These are phyloP conservation scores for Paramisgurnus dabryanus DNA, from an alignment of 2,113 vertebrate species.

Conservation along the genomic window DNA sequence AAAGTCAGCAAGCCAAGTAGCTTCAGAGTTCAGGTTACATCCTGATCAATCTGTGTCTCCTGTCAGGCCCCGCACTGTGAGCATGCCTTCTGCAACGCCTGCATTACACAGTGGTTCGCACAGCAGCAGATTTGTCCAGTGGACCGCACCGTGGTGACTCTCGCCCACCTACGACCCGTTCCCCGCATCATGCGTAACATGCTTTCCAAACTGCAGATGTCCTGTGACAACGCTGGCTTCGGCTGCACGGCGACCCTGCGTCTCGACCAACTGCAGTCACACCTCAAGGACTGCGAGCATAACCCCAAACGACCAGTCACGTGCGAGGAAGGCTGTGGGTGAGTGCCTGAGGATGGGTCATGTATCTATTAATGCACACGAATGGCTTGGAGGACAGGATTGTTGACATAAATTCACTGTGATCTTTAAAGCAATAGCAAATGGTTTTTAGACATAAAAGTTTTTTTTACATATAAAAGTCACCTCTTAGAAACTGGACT, in stretches of 20 bases:
- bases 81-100: constrained; percentile 98
- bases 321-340: constrained; percentile 97
- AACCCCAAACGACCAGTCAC: constrained; percentile 96
- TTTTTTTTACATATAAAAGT: neutral
- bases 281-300: constrained; percentile 97
- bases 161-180: constrained; percentile 94
- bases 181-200: constrained; percentile 99
- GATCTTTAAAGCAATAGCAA: too few species aligned
- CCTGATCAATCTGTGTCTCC: neutral
- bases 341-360: constrained; percentile 53
- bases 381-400: neutral
- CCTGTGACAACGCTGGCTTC: constrained; percentile 93
- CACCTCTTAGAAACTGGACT: neutral
- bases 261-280: constrained; percentile 94
- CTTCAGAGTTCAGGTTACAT: neutral
- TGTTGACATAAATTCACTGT: too few species aligned
- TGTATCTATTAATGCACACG: neutral
- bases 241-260: constrained; percentile 92
- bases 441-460: too few species aligned
- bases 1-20: neutral
- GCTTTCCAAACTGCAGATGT: constrained; percentile 97
- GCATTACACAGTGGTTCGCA: constrained; percentile 98
- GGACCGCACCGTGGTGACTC: constrained; percentile 96
- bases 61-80: constrained; percentile 94
- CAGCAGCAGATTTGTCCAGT: constrained; percentile 98